These are phyloP conservation scores for Aegithalos caudatus DNA, from an alignment of 2,113 vertebrate genomes.

Conservation along the genomic window DNA sequence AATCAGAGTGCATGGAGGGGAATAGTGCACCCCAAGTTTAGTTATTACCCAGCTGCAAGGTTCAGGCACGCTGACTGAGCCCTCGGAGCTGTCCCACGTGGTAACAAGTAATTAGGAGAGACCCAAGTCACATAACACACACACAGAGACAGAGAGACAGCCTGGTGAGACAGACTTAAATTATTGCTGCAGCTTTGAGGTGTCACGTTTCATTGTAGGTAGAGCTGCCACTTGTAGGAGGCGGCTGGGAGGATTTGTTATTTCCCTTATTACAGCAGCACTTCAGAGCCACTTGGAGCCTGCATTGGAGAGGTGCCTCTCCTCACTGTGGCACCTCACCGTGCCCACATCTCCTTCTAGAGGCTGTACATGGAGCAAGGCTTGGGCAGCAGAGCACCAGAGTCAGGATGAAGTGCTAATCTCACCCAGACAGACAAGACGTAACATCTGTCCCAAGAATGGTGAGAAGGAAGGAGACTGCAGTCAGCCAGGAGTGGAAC, in stretches of 20 bases:
- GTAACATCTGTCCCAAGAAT: background rate
- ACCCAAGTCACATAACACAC: background rate
- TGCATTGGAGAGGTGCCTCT: background rate
- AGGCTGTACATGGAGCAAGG: accelerated
- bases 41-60: background rate
- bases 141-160: background rate
- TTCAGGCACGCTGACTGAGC: background rate
- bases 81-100: accelerated
- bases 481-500: background rate
- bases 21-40: background rate
- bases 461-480: background rate
- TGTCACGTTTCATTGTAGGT: background rate
- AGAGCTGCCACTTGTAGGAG: background rate
- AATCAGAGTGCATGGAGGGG: background rate
- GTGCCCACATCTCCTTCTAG: no score
- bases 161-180: background rate
- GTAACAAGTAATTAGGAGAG: background rate
- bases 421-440: background rate
- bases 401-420: background rate
- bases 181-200: background rate
- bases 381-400: background rate
- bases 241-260: background rate
- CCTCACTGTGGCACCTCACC: background rate
- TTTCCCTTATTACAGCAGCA: background rate
- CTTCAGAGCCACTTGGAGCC: background rate